A percentile compares a stretch with the other conserved stretches of the same genome.
These are phyloP conservation scores for Parelbella ahira DNA, from an alignment of 2,888 invertebrate genomes.

Conservation along the genomic window DNA sequence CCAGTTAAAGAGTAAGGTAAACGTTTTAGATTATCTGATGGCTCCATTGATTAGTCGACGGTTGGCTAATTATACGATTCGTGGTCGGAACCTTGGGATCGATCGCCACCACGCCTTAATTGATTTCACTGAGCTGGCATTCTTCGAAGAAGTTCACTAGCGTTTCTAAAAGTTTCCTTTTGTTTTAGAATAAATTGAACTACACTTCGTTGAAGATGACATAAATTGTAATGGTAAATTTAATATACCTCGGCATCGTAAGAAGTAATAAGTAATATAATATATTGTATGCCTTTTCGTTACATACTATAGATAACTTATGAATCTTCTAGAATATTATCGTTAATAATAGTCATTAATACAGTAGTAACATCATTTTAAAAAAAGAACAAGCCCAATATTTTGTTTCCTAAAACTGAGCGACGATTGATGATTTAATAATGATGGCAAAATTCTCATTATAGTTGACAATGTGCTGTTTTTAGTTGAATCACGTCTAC, in stretches of 20 bases:
- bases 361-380: no score
- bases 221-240: no score
- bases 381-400: no score
- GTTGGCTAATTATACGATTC: constrained; percentile 59
- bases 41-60: constrained; percentile 55
- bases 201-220: no score
- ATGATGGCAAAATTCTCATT: constrained; percentile 40
- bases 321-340: no score
- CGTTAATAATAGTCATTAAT: no score
- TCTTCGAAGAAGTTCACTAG: constrained; percentile 43
- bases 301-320: no score
- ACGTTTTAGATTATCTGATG: constrained; percentile 42
- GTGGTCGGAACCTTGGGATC: constrained; percentile 46
- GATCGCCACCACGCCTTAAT: constrained; percentile 62
- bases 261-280: no score
- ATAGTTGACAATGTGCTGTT: constrained; percentile 36
- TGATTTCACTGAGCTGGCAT: constrained; percentile 59
- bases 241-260: no score
- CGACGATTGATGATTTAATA: constrained; percentile 38
- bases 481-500: constrained; percentile 50
- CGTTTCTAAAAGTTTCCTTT: constrained; percentile 50
- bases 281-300: no score
- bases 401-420: no score
- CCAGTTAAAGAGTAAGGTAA: constrained; percentile 31
- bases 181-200: no score